These are phyloP conservation scores for Xylocampa areola DNA, from an alignment of 2,888 invertebrate genomes.

Conservation along the genomic window DNA sequence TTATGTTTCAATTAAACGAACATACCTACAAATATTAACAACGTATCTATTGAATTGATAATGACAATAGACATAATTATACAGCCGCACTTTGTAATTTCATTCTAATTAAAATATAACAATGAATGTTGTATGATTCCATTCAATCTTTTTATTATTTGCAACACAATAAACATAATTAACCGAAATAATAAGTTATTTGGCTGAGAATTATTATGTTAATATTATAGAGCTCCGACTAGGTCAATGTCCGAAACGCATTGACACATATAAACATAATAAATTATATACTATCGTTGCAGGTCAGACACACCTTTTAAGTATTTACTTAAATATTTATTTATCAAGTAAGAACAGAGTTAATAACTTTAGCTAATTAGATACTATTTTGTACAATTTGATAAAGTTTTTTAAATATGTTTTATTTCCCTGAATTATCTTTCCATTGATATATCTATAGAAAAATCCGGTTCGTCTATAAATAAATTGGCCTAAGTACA, in stretches of 20 bases:
- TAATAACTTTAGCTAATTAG: no score
- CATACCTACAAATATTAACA: slow-evolving; percentile 4
- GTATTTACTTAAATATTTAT: no score
- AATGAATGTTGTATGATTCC: neutral
- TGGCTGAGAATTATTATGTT: slow-evolving; percentile 13
- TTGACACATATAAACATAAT: slow-evolving; percentile 28
- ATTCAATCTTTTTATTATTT: neutral
- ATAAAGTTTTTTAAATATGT: no score
- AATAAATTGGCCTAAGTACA: no score
- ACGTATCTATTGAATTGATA: slow-evolving; percentile 3
- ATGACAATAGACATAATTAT: slow-evolving; percentile 1
- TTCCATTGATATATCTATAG: no score
- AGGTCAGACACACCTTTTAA: neutral
- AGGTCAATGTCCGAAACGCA: slow-evolving; percentile 34
- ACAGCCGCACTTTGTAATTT: neutral
- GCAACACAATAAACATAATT: slow-evolving; percentile 1
- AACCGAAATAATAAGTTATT: slow-evolving; percentile 17
- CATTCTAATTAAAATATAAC: neutral
- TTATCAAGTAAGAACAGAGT: no score
- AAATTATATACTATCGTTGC: slow-evolving; percentile 26
- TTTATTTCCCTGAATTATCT: no score
- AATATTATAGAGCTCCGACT: slow-evolving; percentile 9
- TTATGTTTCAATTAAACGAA: slow-evolving; percentile 13
- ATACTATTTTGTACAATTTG: no score
- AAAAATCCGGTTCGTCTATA: no score